Evolutionary conservation across 2,797 vertebrate genomes (phyloP).

Genomic region (Sebastes elongatus): DNA sequence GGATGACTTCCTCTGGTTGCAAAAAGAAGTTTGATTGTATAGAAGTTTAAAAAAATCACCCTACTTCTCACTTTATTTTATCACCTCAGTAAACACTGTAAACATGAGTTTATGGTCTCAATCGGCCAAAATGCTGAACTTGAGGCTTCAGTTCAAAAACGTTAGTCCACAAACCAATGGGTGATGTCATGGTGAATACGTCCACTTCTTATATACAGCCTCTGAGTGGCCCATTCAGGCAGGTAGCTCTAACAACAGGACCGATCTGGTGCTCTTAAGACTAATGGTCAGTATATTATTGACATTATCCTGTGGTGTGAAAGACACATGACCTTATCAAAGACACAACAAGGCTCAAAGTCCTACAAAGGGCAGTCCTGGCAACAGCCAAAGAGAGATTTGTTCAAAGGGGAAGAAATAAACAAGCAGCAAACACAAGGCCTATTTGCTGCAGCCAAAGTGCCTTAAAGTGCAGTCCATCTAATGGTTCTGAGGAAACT

Average conservation of each 20-base stretch:
- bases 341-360: neutral
- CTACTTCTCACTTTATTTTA: too few species aligned
- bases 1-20: too few species aligned
- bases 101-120: too few species aligned
- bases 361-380: neutral
- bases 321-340: neutral
- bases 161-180: too few species aligned
- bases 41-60: too few species aligned
- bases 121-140: too few species aligned
- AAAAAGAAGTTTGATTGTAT: too few species aligned
- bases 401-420: constrained; percentile 10
- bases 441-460: neutral
- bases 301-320: neutral
- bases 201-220: too few species aligned
- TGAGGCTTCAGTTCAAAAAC: too few species aligned
- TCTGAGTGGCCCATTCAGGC: neutral
- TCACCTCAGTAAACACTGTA: too few species aligned
- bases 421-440: neutral
- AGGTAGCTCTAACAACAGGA: neutral
- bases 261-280: neutral
- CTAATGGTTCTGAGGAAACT: neutral
- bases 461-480: neutral
- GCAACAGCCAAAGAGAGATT: neutral
- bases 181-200: too few species aligned
- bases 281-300: neutral